Percentiles rank a stretch among this genome's conserved stretches.
Evolutionary conservation across 2,888 invertebrate species (phyloP).

Genomic region (Brassicogethes aeneus): DNA sequence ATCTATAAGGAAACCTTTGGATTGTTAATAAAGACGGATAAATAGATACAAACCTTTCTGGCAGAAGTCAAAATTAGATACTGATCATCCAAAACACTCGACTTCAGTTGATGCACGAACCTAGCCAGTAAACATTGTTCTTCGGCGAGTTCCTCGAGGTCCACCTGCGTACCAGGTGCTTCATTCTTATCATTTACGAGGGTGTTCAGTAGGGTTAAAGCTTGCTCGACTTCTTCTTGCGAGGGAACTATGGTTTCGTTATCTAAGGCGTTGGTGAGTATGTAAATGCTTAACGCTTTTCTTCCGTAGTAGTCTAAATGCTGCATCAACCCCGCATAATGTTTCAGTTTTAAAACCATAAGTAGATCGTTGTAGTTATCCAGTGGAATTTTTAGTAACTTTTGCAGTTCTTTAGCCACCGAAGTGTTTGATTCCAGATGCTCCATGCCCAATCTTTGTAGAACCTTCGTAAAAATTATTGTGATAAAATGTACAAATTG

Average conservation of each 20-base stretch:
- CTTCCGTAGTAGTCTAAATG: constrained; percentile 84
- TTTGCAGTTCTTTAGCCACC: constrained; percentile 88
- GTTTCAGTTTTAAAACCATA: constrained; percentile 74
- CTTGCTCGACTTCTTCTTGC: constrained; percentile 69
- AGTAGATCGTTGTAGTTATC: constrained; percentile 91
- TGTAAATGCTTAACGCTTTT: constrained; percentile 76
- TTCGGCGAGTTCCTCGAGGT: constrained; percentile 92
- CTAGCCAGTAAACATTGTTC: constrained; percentile 88
- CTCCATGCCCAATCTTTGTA: constrained; percentile 77
- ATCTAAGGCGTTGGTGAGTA: constrained; percentile 84
- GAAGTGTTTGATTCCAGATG: constrained; percentile 70
- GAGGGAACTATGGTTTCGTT: constrained; percentile 80
- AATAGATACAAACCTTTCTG: too few species aligned
- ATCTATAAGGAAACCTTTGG: constrained; percentile 35
- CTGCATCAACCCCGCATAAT: constrained; percentile 78
- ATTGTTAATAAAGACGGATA: too few species aligned
- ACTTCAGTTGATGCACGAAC: constrained; percentile 77
- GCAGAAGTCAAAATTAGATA: constrained; percentile 85
- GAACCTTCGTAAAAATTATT: constrained; percentile 42
- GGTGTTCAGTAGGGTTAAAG: constrained; percentile 62
- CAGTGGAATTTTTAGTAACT: constrained; percentile 87
- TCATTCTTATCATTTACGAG: constrained; percentile 82
- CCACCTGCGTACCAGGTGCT: constrained; percentile 49
- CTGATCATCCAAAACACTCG: constrained; percentile 75
- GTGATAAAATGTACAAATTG: constrained; percentile 3